These are phyloP conservation scores for Alosa sapidissima DNA, from an alignment of 2,797 vertebrate species.

Conservation along the genomic window DNA sequence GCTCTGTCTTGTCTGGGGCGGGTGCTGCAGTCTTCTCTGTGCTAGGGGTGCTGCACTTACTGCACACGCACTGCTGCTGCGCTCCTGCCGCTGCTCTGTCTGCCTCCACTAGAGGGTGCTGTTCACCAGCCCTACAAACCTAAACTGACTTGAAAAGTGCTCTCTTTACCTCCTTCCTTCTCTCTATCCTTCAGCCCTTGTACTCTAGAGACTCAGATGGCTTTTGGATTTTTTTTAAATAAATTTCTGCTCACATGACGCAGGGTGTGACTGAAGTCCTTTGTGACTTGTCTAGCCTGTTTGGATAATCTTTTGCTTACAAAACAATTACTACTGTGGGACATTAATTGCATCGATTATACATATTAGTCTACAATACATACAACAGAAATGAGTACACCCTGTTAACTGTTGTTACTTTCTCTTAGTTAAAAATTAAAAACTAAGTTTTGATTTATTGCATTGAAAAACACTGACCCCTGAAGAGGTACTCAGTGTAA, in stretches of 20 bases:
- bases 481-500: not conserved
- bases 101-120: constrained; percentile 6
- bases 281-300: not conserved
- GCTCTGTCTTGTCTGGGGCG: not conserved
- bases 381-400: no score
- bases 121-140: not conserved
- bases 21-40: not conserved
- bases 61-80: not conserved
- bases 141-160: not conserved
- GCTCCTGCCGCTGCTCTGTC: not conserved
- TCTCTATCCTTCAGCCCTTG: not conserved
- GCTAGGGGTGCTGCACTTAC: not conserved
- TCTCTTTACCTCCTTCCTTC: not conserved
- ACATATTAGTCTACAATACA: no score
- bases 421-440: not conserved
- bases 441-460: not conserved
- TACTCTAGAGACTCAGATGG: not conserved
- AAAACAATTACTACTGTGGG: not conserved
- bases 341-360: not conserved
- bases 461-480: not conserved
- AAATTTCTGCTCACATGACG: no score
- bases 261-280: not conserved
- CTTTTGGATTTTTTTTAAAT: not conserved
- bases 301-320: not conserved
- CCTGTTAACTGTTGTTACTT: not conserved